Evolutionary conservation across 2,797 vertebrate genomes (phyloP).

Genomic region (Spinibarbus caldwelli): DNA sequence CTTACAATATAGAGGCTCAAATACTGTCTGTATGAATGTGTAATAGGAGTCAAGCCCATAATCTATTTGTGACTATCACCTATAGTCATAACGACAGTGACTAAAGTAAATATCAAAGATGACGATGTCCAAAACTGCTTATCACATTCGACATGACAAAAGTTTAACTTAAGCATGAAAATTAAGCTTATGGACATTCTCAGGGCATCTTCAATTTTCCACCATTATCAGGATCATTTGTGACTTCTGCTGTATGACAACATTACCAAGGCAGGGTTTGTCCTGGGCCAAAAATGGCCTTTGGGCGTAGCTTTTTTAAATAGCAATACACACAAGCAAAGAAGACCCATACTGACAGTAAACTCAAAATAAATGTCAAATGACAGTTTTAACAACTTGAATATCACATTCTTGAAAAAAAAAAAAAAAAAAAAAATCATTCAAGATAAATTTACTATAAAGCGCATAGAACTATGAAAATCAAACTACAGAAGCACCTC

Average conservation of each 20-base stretch:
- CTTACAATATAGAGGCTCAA: no score
- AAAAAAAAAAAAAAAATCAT: not conserved
- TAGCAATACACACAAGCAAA: no score
- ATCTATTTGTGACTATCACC: no score
- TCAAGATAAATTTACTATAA: not conserved
- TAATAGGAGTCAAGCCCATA: no score
- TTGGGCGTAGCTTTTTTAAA: no score
- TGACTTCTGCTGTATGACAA: not conserved
- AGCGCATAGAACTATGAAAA: not conserved
- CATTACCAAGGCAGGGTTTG: not conserved
- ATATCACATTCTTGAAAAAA: no score
- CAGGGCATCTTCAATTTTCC: not conserved
- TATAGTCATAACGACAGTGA: no score
- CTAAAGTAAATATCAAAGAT: no score
- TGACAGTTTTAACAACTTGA: not conserved
- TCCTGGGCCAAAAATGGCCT: not conserved
- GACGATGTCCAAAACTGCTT: no score
- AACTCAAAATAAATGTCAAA: not conserved
- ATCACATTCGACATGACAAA: no score
- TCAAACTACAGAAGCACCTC: not conserved
- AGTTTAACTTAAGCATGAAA: no score
- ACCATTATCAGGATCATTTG: not conserved
- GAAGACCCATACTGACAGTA: not conserved
- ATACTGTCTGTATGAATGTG: no score
- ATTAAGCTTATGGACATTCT: not conserved